Evolutionary conservation across 2,888 invertebrate genomes (phyloP).

Genomic region (Agrotis exclamationis): DNA sequence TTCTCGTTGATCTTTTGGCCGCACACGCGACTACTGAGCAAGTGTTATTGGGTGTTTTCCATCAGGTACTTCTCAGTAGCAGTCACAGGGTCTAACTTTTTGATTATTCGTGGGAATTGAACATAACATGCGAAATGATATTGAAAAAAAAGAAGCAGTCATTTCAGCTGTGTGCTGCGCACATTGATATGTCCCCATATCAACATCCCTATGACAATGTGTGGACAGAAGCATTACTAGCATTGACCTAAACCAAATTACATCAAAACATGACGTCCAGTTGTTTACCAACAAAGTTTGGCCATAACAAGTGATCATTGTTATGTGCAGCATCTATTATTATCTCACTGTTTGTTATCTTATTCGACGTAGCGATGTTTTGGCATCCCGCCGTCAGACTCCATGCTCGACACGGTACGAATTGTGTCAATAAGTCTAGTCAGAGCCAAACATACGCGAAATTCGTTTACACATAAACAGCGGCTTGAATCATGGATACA

Average conservation of each 20-base stretch:
- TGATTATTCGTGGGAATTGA: too few relatives aligned
- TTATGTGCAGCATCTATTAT: slow-evolving; percentile 65
- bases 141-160: neutral
- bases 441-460: slow-evolving; percentile 62
- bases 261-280: slow-evolving; percentile 53
- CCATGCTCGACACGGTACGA: slow-evolving; percentile 66
- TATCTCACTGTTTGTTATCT: slow-evolving; percentile 76
- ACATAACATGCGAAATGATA: too few relatives aligned
- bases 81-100: too few relatives aligned
- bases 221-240: too few relatives aligned
- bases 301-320: slow-evolving; percentile 69
- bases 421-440: slow-evolving; percentile 81
- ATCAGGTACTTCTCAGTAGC: too few relatives aligned
- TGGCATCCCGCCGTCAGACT: slow-evolving; percentile 74
- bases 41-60: too few relatives aligned
- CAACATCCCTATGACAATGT: too few relatives aligned
- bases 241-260: slow-evolving; percentile 60
- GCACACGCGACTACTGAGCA: too few relatives aligned
- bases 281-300: slow-evolving; percentile 60
- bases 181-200: neutral
- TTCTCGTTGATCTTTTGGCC: too few relatives aligned
- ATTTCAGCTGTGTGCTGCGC: neutral
- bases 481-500: slow-evolving; percentile 43
- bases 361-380: slow-evolving; percentile 76
- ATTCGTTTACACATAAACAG: slow-evolving; percentile 63